Evolutionary conservation across 2,797 vertebrate genomes (phyloP), one percentile per base, ranked within the genome.

Genomic region (Otolemur crassicaudatus): DNA sequence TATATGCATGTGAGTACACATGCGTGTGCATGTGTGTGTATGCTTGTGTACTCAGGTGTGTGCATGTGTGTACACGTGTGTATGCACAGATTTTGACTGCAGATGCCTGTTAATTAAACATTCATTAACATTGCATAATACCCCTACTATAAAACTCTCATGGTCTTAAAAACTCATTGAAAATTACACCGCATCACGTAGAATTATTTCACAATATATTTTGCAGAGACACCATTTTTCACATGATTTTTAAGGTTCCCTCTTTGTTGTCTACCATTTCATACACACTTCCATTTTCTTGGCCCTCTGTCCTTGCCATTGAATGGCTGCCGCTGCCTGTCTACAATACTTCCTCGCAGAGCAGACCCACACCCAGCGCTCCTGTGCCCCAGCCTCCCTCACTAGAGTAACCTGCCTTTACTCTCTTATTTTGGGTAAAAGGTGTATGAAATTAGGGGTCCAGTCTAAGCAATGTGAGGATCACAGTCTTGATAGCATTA

Each of bases 381-480:
- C n/a, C 96, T 96, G 96, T 27, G 17, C 37, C 31, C 12, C 72
- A 91, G 94, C 90, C 94, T 97, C 82, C 67, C 81, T 70, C 56
- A 70, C 56, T 88, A 89, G 95, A 83, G 58, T 23, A 76, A 40
- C 6, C 67, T 73, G 46, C 69, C 14, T 86, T 16, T 56, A 40
- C n/a, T 60, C 34, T 37, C 31, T 63, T 31, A 11, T 23, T 89
- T 60, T 69, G 85, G 70, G 27, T 37, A 16, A 58, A 34, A 9
- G 2, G 25, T 46, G 31, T 87, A 31, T 49, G 53, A 70, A 87
- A 93, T 80, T 25, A 63, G n/a, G 13, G 90, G 19, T 67, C 65
- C 58, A n/a, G 22, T 86, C 29, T 20, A 60, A 69, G 8, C 25
- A 61, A 16, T 6, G 25, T 31, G n/a, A 85, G 31, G 10, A 65